Conservation (phyloP, 2,888 invertebrate species). For the Rhopalosiphum nymphaeae region DNA sequence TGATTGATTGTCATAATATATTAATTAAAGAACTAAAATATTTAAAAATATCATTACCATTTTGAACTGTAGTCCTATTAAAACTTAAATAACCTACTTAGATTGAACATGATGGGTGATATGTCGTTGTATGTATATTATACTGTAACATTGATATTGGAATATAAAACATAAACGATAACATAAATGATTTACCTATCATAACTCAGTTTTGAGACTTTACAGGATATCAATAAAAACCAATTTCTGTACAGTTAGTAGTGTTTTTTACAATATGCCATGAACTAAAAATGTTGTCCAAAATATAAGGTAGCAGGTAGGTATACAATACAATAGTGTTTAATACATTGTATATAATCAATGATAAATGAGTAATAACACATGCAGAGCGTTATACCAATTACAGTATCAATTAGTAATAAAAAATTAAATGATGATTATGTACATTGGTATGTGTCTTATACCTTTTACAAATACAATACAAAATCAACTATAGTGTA, state of each 20-base stretch:
- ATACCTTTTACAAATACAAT: background rate
- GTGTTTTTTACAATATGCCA: background rate
- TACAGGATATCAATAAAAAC: background rate
- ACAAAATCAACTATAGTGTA: background rate
- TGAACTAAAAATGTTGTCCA: background rate
- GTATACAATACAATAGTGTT: background rate
- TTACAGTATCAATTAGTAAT: background rate
- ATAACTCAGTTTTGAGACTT: background rate
- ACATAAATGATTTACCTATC: background rate
- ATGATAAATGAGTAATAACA: background rate
- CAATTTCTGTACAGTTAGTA: background rate
- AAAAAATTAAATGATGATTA: background rate
- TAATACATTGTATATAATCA: background rate
- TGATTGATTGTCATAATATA: background rate
- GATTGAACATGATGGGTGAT: background rate
- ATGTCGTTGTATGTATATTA: background rate
- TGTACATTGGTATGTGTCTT: background rate
- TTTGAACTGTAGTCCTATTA: too few species aligned
- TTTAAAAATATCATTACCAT: background rate
- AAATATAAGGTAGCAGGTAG: background rate
- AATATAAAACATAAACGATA: background rate
- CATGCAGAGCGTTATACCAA: background rate
- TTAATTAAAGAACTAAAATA: background rate
- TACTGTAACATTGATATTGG: background rate
- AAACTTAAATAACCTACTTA: too few species aligned